Percentiles rank a stretch among this genome's conserved stretches.
These are phyloP conservation scores for Philonicus albiceps DNA, from an alignment of 2,888 invertebrate species.

Conservation along the genomic window DNA sequence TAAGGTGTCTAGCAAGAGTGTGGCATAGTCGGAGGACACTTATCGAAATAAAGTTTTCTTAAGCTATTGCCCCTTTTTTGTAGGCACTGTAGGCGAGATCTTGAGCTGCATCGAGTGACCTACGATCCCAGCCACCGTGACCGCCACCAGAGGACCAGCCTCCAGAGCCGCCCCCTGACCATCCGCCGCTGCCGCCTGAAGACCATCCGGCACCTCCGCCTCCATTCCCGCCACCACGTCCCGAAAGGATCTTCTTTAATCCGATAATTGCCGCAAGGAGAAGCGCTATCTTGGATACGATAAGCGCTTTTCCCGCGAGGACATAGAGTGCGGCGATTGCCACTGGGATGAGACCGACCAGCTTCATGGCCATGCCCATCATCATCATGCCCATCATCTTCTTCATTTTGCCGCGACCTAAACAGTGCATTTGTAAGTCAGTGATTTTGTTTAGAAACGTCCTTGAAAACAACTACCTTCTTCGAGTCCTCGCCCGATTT, in stretches of 20 bases:
- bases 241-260: constrained; percentile 79
- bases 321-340: constrained; percentile 83
- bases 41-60: constrained; percentile 47
- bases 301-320: constrained; percentile 85
- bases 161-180: constrained; percentile 65
- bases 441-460: constrained; percentile 46
- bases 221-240: constrained; percentile 68
- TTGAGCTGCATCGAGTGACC: constrained; percentile 69
- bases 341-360: constrained; percentile 81
- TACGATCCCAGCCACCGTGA: constrained; percentile 76
- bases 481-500: constrained; percentile 75
- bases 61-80: constrained; percentile 59
- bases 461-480: constrained; percentile 68
- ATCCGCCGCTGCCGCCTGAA: constrained; percentile 64
- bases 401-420: constrained; percentile 85
- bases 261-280: constrained; percentile 83
- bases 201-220: constrained; percentile 57
- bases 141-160: constrained; percentile 70
- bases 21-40: neutral
- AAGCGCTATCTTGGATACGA: constrained; percentile 79
- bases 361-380: constrained; percentile 86
- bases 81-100: constrained; percentile 78
- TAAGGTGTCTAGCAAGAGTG: neutral
- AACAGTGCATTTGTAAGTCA: neutral
- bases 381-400: constrained; percentile 93